Evolutionary conservation across 1,140 invertebrate species (phyloP).

Genomic region (Panulirus ornatus): DNA sequence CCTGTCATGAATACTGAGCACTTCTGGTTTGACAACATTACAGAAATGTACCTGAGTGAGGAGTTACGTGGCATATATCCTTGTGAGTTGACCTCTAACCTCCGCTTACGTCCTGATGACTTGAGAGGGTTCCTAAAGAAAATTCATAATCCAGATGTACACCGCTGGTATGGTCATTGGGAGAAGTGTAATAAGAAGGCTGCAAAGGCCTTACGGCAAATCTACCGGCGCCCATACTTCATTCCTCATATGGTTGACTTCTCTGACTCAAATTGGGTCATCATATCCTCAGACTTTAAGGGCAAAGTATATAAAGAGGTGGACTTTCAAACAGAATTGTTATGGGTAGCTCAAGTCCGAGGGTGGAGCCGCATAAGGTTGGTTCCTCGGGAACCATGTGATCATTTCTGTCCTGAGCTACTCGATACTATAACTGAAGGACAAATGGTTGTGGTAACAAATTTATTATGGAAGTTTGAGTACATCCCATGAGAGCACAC

Average conservation of each 20-base stretch:
- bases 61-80: constrained; percentile 76
- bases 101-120: constrained; percentile 83
- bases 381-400: constrained; percentile 85
- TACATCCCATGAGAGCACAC: too few species aligned
- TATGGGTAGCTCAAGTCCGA: constrained; percentile 86
- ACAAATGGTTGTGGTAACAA: too few species aligned
- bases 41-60: constrained; percentile 78
- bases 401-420: constrained; percentile 83
- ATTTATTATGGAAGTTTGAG: too few species aligned
- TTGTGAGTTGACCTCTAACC: constrained; percentile 85
- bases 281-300: constrained; percentile 88
- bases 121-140: constrained; percentile 84
- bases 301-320: constrained; percentile 85
- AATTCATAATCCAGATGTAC: constrained; percentile 83
- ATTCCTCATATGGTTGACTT: constrained; percentile 86
- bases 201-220: constrained; percentile 85
- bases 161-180: constrained; percentile 90
- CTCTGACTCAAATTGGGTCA: constrained; percentile 88
- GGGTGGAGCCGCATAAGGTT: constrained; percentile 84
- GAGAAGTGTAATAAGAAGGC: constrained; percentile 90
- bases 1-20: constrained; percentile 82
- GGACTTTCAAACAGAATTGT: constrained; percentile 78
- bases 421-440: constrained; percentile 84
- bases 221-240: constrained; percentile 87
- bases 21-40: constrained; percentile 85